These are phyloP conservation scores for Rhodinocichla rosea DNA, from an alignment of 2,113 vertebrate genomes.

Conservation along the genomic window DNA sequence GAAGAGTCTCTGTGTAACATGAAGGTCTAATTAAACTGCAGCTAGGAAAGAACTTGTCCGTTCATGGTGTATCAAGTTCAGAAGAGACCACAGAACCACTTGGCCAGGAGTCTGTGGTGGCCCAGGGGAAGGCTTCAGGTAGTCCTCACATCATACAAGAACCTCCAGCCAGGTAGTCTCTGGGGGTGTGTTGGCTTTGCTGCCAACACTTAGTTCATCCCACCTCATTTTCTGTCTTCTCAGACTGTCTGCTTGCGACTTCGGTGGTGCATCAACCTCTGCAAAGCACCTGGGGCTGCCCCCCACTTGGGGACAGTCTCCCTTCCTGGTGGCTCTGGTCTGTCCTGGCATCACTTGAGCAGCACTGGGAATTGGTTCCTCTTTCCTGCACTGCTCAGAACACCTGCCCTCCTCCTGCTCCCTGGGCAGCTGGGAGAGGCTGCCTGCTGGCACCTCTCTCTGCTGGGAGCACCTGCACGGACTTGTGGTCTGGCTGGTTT, in stretches of 20 bases:
- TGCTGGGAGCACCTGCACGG: background rate
- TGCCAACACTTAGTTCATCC: background rate
- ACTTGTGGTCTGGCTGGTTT: background rate
- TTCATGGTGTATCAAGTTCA: background rate
- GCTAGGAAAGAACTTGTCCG: background rate
- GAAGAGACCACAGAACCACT: background rate
- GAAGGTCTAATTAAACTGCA: background rate
- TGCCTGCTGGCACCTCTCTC: background rate
- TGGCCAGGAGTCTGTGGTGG: background rate
- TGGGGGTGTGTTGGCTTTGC: background rate
- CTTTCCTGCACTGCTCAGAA: background rate
- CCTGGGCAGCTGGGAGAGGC: fast-evolving
- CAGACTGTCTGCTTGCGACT: background rate
- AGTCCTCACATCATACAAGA: background rate
- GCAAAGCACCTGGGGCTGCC: background rate
- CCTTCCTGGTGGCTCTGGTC: background rate
- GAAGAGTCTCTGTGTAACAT: background rate
- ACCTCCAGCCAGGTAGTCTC: background rate
- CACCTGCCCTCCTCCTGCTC: background rate
- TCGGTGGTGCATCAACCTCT: background rate
- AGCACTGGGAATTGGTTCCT: background rate
- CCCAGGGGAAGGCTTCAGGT: background rate
- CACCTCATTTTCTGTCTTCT: background rate
- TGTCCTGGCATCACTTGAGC: background rate
- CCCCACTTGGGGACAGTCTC: fast-evolving